Base-by-base conservation (phyloP, 2,888 invertebrate genomes). In the Tricholauxania praeusta region DNA sequence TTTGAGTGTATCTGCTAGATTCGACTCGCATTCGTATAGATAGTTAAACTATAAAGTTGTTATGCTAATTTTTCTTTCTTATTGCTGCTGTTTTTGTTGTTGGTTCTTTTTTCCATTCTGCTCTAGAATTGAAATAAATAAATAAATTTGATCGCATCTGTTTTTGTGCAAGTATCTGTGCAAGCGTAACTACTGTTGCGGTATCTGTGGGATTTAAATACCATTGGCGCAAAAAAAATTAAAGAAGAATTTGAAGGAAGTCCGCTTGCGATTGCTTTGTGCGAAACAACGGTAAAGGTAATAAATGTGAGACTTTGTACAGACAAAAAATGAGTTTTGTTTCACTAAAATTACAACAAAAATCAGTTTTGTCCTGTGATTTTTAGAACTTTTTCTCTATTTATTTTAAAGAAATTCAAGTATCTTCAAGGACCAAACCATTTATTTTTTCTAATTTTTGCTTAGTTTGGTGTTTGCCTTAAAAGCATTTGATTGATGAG, bases 21-120 rank as follows among this genome's bases (percentile, higher is more conserved):
- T 8, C 39, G 10, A 39, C 39, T 39, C 39, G 39, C 10, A 10
- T 39, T 39, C 39, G 48, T 52, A 75, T 71, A 82, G 76, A 84
- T 82, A 82, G 86, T 84, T 84, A 85, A 84, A 83, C 86, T 84
- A 84, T 84, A 85, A 85, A 84, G 84, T 84, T 84, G 84, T 84
- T 84, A 84, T 84, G 84, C 86, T 84, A 84, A 84, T 84, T 84
- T 84, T 70, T 59, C 19, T 57, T 48, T 60, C 22, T 74, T 72
- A 49, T 72, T 76, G 74, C 74, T 74, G 74, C 66, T 73, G 48
- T 64, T 74, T 28, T 28, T 28, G 28, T 28, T 28, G 28, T 28
- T 28, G 28, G 72, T 73, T 72, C n/a, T n/a, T 57, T 72, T 73
- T 75, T 71, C 74, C 65, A 71, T 75, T 74, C 74, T 75, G 71